Evolutionary conservation across 2,888 invertebrate species (phyloP).

Genomic region (Pimpla rufipes): DNA sequence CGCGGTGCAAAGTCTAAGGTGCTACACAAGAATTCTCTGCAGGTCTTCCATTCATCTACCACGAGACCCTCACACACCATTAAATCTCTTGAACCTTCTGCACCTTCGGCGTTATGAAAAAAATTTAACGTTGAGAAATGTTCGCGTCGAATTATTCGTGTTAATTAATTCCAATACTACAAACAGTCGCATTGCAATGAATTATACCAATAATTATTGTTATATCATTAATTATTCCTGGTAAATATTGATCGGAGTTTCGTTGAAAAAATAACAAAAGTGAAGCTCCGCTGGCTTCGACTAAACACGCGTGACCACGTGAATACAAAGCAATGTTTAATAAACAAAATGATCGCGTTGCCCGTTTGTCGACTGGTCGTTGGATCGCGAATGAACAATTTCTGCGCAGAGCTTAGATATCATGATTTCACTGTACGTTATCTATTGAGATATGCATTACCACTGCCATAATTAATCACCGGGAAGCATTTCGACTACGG

Average conservation of each 20-base stretch:
- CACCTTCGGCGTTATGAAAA: neutral
- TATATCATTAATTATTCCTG: too few relatives aligned
- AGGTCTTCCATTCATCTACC: conserved; percentile 23
- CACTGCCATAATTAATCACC: conserved; percentile 12
- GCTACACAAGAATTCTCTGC: conserved; percentile 22
- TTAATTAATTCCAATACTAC: too few relatives aligned
- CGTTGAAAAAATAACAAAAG: too few relatives aligned
- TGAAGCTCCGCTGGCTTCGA: too few relatives aligned
- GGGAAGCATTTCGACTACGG: conserved; percentile 35
- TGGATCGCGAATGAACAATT: neutral
- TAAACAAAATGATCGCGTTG: too few relatives aligned
- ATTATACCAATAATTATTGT: too few relatives aligned
- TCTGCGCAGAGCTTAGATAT: neutral
- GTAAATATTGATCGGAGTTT: too few relatives aligned
- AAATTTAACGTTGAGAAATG: neutral
- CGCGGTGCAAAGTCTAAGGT: conserved; percentile 3
- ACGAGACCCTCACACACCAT: conserved; percentile 1
- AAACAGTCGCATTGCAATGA: too few relatives aligned
- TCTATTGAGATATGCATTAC: conserved; percentile 9
- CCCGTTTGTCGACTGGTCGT: neutral
- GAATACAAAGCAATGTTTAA: too few relatives aligned
- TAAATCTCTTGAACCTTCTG: neutral
- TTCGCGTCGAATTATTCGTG: too few relatives aligned
- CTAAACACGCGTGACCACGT: too few relatives aligned
- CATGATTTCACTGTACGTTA: neutral